Evolutionary conservation across 2,797 vertebrate genomes (phyloP).

Genomic region (Oreochromis grahami): DNA sequence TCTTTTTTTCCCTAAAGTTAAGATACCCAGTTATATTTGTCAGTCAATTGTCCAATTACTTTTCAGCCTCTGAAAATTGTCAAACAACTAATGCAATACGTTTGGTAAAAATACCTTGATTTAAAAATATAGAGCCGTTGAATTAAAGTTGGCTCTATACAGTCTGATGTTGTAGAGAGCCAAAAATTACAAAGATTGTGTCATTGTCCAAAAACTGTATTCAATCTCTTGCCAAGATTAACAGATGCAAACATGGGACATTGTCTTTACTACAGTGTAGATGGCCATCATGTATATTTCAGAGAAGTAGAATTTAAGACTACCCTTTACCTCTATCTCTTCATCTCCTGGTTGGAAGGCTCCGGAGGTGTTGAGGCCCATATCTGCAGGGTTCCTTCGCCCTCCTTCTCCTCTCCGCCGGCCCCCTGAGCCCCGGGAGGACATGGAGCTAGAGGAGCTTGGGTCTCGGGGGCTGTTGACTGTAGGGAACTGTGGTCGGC

Average conservation of each 20-base stretch:
- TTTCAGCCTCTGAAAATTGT: background rate
- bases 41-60: background rate
- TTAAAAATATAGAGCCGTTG: background rate
- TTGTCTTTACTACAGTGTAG: background rate
- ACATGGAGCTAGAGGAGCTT: slow-evolving; percentile 97
- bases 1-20: fast-evolving
- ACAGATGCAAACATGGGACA: background rate
- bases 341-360: slow-evolving; percentile 89
- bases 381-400: slow-evolving; percentile 88
- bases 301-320: background rate
- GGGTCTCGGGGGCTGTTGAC: slow-evolving; percentile 93
- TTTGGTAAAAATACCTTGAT: background rate
- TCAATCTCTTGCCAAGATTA: background rate
- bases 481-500: slow-evolving; percentile 95
- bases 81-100: background rate
- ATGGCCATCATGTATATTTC: background rate
- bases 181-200: background rate
- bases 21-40: background rate
- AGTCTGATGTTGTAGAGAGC: background rate
- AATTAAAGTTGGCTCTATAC: background rate
- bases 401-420: slow-evolving; percentile 88
- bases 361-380: slow-evolving; percentile 85
- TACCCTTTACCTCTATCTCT: slow-evolving; percentile 72
- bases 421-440: slow-evolving; percentile 93
- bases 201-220: too few relatives aligned